phyloP scores from a whole-genome alignment of 2,888 invertebrate species.

The Ecliptopera silaceata region DNA sequence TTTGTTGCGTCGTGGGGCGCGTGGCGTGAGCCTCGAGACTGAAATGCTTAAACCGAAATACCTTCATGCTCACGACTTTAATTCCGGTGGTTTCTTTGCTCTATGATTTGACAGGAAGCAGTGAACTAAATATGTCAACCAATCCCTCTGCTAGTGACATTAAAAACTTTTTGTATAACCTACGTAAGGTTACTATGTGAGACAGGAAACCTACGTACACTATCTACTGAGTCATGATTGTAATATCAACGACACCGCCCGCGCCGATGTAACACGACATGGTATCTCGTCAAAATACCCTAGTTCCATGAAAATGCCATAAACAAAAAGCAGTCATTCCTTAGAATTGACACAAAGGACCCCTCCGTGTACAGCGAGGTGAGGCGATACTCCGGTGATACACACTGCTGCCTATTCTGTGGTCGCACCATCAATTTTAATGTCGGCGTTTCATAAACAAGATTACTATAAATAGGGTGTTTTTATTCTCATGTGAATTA shows the following conservation, averaged over 20 bases:
- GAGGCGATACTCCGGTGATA: neutral
- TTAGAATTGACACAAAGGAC: conserved; percentile 12
- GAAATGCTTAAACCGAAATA: neutral
- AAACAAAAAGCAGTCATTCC: conserved; percentile 7
- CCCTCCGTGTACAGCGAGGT: neutral
- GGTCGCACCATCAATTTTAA: neutral
- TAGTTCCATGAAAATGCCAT: conserved; percentile 7
- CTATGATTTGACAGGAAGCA: neutral
- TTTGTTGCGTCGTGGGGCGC: neutral
- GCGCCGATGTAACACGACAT: neutral
- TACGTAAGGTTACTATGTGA: too few relatives aligned
- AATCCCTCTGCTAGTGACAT: too few relatives aligned
- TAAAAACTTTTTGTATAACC: too few relatives aligned
- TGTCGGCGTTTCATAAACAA: conserved; percentile 13
- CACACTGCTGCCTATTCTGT: conserved; percentile 1
- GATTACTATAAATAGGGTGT: conserved; percentile 16
- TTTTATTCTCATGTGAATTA: conserved; percentile 17
- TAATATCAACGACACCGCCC: neutral
- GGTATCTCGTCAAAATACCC: conserved; percentile 2
- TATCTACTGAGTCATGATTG: neutral
- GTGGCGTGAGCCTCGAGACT: neutral
- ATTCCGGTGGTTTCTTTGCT: neutral
- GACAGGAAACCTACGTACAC: too few relatives aligned
- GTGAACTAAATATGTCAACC: neutral
- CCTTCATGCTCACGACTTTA: neutral